These are phyloP conservation scores for Oreochromis grahami DNA, from an alignment of 2,797 vertebrate genomes.

Conservation along the genomic window DNA sequence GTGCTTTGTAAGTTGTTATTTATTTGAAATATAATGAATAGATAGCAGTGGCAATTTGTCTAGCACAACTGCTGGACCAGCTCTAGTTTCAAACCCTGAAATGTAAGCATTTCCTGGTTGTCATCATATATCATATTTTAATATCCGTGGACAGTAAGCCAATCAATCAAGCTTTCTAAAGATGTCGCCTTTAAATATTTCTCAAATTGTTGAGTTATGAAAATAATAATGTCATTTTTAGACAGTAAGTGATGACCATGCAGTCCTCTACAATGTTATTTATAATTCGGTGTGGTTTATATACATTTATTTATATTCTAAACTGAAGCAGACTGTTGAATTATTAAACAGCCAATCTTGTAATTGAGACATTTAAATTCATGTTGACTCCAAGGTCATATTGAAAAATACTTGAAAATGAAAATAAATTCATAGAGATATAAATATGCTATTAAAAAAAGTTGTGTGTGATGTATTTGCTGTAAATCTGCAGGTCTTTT, in stretches of 20 bases:
- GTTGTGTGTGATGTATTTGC: background rate
- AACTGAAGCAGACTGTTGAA: background rate
- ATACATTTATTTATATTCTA: background rate
- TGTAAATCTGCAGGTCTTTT: background rate
- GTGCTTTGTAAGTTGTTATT: background rate
- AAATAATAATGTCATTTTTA: background rate
- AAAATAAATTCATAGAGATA: background rate
- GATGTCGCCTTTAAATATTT: background rate
- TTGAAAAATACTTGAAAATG: background rate
- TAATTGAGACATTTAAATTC: background rate
- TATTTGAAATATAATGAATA: background rate
- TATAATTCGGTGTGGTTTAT: background rate
- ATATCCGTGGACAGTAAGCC: background rate
- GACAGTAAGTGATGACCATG: background rate
- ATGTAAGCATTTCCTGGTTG: background rate
- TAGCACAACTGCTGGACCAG: background rate
- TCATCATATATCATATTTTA: background rate
- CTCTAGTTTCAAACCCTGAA: background rate
- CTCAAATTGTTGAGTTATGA: background rate
- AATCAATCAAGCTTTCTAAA: background rate
- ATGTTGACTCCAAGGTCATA: slow-evolving; percentile 2
- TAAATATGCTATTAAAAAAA: background rate
- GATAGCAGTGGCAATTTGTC: background rate
- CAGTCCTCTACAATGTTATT: background rate
- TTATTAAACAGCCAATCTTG: background rate